Conservation (phyloP, 2,888 invertebrate genomes). For the Aporophyla nigra region DNA sequence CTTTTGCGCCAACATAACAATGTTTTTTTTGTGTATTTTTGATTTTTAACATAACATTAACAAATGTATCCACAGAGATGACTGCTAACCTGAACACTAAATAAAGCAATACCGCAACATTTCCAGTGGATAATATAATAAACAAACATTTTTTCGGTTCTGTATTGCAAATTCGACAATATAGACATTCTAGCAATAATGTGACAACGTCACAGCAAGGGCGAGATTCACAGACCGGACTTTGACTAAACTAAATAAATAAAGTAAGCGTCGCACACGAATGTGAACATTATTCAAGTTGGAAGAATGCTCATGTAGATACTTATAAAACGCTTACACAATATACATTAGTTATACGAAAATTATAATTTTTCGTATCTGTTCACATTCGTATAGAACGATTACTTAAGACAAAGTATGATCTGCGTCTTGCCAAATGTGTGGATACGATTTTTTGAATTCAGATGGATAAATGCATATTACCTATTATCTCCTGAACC, state of each 20-base stretch:
- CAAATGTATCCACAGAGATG: not conserved
- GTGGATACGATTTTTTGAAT: constrained; percentile 43
- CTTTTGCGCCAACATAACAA: not conserved
- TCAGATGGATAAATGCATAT: constrained; percentile 48
- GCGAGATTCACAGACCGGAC: not conserved
- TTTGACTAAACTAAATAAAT: not conserved
- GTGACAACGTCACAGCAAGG: not conserved
- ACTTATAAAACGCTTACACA: not conserved
- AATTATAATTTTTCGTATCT: too few species aligned
- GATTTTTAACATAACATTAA: too few species aligned
- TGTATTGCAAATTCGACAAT: constrained; percentile 34
- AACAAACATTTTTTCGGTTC: constrained; percentile 25
- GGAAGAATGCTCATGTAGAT: not conserved
- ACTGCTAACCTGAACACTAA: not conserved
- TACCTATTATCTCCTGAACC: constrained; percentile 38
- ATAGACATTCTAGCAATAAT: constrained; percentile 21
- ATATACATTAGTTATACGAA: not conserved
- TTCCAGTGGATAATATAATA: not conserved
- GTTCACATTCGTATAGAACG: not conserved
- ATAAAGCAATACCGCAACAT: not conserved
- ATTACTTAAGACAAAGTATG: not conserved
- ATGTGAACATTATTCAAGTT: too few species aligned
- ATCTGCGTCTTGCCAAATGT: constrained; percentile 3
- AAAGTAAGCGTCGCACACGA: not conserved
- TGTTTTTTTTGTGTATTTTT: too few species aligned